These are phyloP conservation scores for Phortica okadai DNA, from an alignment of 2,888 invertebrate species.

Conservation along the genomic window DNA sequence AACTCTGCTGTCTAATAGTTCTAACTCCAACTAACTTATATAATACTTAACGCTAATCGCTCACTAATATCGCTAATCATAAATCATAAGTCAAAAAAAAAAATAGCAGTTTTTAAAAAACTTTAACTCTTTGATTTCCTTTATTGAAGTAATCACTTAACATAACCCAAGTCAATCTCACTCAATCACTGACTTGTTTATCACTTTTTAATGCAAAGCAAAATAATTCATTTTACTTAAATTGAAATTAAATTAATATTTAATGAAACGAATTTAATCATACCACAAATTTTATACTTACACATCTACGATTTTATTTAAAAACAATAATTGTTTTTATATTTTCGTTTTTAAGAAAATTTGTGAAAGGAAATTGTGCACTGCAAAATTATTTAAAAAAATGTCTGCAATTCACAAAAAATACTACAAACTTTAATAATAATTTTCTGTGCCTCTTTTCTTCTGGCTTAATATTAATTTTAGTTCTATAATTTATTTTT, in stretches of 20 bases:
- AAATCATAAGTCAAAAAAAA: constrained; percentile 3
- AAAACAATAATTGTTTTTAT: background rate
- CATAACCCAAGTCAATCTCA: no score
- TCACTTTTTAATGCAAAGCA: background rate
- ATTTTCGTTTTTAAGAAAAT: background rate
- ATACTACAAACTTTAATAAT: background rate
- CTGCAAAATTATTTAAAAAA: no score
- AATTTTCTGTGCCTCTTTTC: background rate
- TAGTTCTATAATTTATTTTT: background rate
- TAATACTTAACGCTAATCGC: constrained; percentile 42
- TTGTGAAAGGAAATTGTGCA: background rate
- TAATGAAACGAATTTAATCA: background rate
- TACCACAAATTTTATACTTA: background rate
- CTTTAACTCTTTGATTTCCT: no score
- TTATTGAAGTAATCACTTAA: no score
- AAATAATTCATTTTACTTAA: background rate
- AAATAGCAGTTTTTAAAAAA: background rate
- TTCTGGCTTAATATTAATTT: background rate
- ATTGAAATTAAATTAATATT: background rate
- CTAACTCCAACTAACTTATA: constrained; percentile 45
- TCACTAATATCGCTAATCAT: constrained; percentile 43
- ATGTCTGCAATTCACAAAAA: no score
- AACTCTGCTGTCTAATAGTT: constrained; percentile 44
- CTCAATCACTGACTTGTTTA: no score
- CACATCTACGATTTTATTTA: background rate